phyloP scores from a whole-genome alignment of 2,797 vertebrate genomes.

The Mormyrops attenuatus region DNA sequence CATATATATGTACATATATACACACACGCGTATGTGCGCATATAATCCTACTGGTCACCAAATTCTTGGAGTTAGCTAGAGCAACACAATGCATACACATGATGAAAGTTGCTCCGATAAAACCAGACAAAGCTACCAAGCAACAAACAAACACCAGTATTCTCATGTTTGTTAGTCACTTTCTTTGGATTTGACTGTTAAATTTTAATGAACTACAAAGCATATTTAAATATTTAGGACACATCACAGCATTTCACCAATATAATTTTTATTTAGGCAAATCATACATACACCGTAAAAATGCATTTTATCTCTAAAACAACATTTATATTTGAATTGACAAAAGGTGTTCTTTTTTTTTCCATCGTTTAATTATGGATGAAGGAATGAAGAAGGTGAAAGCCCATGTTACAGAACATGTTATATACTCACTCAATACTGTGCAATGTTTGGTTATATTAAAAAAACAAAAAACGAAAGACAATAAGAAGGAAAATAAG shows the following conservation, averaged over 20 bases:
- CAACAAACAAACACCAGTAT: neutral
- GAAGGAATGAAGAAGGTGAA: conserved; percentile 37
- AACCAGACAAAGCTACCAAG: neutral
- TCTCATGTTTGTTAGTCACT: neutral
- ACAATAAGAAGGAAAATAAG: conserved; percentile 52
- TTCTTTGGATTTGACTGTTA: neutral
- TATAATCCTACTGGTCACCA: neutral
- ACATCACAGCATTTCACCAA: conserved; percentile 67
- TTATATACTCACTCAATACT: conserved; percentile 53
- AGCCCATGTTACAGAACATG: conserved; percentile 50
- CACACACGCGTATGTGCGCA: too few species aligned
- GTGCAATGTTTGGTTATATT: conserved; percentile 66
- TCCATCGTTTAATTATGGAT: conserved; percentile 51
- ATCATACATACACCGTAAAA: conserved; percentile 90
- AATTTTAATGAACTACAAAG: neutral
- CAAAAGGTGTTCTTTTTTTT: conserved; percentile 63
- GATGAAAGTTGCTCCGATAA: neutral
- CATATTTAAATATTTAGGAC: neutral
- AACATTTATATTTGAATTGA: conserved; percentile 56
- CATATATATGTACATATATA: too few species aligned
- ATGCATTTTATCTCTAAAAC: conserved; percentile 71
- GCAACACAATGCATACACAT: neutral
- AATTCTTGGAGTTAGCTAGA: neutral
- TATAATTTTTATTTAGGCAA: conserved; percentile 96
- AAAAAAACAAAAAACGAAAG: conserved; percentile 57